These are phyloP conservation scores for Chauna torquata DNA, from an alignment of 2,113 vertebrate species.

Conservation along the genomic window DNA sequence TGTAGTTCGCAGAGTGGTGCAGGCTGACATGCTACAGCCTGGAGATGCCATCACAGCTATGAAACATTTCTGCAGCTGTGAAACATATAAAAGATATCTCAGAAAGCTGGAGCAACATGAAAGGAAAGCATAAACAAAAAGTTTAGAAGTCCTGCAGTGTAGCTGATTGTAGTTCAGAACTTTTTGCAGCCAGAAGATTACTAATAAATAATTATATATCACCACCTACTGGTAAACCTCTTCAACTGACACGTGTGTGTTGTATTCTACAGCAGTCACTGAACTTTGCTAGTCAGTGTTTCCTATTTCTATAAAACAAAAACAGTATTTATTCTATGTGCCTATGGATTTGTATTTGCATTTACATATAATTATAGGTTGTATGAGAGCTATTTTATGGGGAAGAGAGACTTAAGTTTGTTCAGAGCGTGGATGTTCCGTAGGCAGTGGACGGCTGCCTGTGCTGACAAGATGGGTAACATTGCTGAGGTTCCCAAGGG, in stretches of 20 bases:
- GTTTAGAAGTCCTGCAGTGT: not conserved
- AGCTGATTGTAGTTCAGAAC: not conserved
- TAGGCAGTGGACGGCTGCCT: not conserved
- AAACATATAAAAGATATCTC: not conserved
- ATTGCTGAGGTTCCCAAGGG: not conserved
- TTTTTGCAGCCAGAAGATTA: not conserved
- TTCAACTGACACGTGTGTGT: not conserved
- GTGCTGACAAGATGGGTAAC: not conserved
- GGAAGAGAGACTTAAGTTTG: not conserved
- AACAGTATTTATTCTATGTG: rapidly evolving
- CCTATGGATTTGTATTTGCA: not conserved
- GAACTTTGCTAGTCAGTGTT: not conserved
- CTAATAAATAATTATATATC: not conserved
- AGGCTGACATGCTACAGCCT: not conserved
- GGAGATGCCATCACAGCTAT: not conserved
- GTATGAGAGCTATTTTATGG: not conserved
- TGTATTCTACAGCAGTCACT: not conserved
- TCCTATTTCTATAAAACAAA: not conserved
- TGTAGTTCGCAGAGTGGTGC: not conserved
- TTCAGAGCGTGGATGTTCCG: not conserved
- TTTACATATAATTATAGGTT: not conserved
- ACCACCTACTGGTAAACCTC: conserved; percentile 52
- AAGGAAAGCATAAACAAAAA: not conserved
- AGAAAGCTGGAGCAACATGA: not conserved
- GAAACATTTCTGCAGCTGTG: not conserved